Percentiles rank a stretch among this genome's conserved stretches.
Evolutionary conservation across 1,140 invertebrate species (phyloP).

Genomic region (Chrysoperla carnea): DNA sequence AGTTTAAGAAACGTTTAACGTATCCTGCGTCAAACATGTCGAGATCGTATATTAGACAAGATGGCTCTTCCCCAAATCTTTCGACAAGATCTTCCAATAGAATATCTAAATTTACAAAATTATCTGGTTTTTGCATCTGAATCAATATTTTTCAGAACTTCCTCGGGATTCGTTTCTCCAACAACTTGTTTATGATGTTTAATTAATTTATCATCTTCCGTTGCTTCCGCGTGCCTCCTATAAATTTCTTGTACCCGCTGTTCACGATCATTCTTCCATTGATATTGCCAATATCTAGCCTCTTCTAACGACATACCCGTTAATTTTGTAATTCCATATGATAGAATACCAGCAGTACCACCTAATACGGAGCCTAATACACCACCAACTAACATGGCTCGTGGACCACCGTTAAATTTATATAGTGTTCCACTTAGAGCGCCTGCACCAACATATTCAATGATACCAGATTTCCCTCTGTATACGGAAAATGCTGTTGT

Average conservation of each 20-base stretch:
- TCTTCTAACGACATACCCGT: slow-evolving; percentile 32
- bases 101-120: too few species aligned
- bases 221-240: background rate
- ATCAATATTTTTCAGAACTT: too few species aligned
- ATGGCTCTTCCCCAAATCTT: too few species aligned
- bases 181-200: background rate
- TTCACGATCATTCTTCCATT: slow-evolving; percentile 20
- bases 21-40: too few species aligned
- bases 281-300: slow-evolving; percentile 29
- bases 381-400: slow-evolving; percentile 42
- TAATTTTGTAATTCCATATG: slow-evolving; percentile 25
- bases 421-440: slow-evolving; percentile 38
- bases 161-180: background rate
- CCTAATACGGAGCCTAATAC: slow-evolving; percentile 29
- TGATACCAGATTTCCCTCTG: slow-evolving; percentile 37
- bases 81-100: too few species aligned
- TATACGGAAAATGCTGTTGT: slow-evolving; percentile 43
- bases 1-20: too few species aligned
- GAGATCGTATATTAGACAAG: too few species aligned
- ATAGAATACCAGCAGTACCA: slow-evolving; percentile 24
- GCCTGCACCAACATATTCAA: slow-evolving; percentile 45
- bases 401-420: slow-evolving; percentile 39
- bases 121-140: too few species aligned
- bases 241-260: background rate
- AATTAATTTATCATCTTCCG: background rate